Evolutionary conservation across 30 jellyfish, hydroid and myxozoan species (phyloP), one percentile per base, ranked within the genome.

Genomic region (Sanderia malayensis): DNA sequence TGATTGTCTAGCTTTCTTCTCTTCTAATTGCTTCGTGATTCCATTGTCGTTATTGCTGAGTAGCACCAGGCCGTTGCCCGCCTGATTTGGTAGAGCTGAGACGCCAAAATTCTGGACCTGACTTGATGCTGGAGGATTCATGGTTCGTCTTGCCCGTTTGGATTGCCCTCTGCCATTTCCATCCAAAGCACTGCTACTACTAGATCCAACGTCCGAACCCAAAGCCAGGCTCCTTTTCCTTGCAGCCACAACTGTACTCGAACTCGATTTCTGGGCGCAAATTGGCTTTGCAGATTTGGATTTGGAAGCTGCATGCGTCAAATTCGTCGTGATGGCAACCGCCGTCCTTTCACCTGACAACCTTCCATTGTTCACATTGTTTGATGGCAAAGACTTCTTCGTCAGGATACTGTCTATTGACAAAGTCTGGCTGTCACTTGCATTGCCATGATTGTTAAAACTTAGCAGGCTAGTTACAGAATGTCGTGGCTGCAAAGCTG

Each of bases 391-490:
- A 1, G 80, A 13, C 4, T 44, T 41, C 32, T 62, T 55, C 24
- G 87, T 47, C n/a, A 61, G 67, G 1, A 61, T 63, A 15, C 63
- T 60, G 2, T 76, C 80, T 2, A 76, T 63, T 2, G 80, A 76
- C 37, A 76, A 31, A 19, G 87, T 53, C 41, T 58, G 53, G 41
- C 46, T 76, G 44, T 76, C 87, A 20, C 73, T 62, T 8, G 87
- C 72, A 1, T 76, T 37, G 8, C 66, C 46, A 11, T 66, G 29
- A 17, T 28, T 46, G 28, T 46, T 46, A 32, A 76, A 46, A 25
- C 13, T 37, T 37, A 76, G 60, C 31, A 76, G 45, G 46, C 87
- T 76, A 9, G 87, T 76, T 0, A 76, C 87, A 2, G 87, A 60
- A 19, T 76, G 87, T 44, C 80, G 65, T 26, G 80, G 61, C 32